Percentiles rank a stretch among this genome's conserved stretches.
Evolutionary conservation across 2,888 invertebrate genomes (phyloP).

Genomic region (Brassicogethes aeneus): DNA sequence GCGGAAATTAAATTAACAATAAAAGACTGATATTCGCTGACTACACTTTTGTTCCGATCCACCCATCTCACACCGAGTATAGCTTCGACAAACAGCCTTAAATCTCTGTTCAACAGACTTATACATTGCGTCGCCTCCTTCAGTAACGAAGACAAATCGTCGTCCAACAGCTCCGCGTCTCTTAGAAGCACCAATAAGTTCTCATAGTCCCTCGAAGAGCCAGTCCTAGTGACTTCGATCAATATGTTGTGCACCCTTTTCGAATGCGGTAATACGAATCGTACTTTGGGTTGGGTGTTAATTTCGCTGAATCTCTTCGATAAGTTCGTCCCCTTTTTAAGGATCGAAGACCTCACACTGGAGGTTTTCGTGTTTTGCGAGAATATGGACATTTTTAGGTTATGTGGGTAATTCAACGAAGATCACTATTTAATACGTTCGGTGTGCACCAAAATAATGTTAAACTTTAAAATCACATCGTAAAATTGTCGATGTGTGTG

Average conservation of each 20-base stretch:
- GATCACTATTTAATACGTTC: too few relatives aligned
- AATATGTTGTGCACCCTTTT: conserved; percentile 43
- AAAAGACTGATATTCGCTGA: conserved; percentile 53
- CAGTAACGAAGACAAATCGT: conserved; percentile 48
- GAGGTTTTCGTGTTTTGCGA: conserved; percentile 11
- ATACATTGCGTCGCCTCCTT: conserved; percentile 49
- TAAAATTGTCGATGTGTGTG: too few relatives aligned
- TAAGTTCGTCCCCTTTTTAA: conserved; percentile 24
- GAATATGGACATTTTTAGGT: conserved; percentile 15
- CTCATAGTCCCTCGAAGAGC: conserved; percentile 42
- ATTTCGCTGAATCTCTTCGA: conserved; percentile 19
- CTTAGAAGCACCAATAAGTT: conserved; percentile 44
- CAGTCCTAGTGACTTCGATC: conserved; percentile 36
- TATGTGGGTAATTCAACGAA: too few relatives aligned
- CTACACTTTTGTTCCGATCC: conserved; percentile 41
- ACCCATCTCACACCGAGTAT: conserved; percentile 53
- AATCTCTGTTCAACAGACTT: conserved; percentile 47
- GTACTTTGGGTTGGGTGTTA: conserved; percentile 27
- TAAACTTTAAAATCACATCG: too few relatives aligned
- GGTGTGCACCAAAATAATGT: too few relatives aligned
- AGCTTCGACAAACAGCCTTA: conserved; percentile 51
- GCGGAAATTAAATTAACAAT: conserved; percentile 58
- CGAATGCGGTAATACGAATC: conserved; percentile 43
- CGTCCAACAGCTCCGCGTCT: conserved; percentile 46
- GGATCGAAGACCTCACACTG: conserved; percentile 23